Evolutionary conservation across 2,888 invertebrate genomes (phyloP).

Genomic region (Ochlodes sylvanus): DNA sequence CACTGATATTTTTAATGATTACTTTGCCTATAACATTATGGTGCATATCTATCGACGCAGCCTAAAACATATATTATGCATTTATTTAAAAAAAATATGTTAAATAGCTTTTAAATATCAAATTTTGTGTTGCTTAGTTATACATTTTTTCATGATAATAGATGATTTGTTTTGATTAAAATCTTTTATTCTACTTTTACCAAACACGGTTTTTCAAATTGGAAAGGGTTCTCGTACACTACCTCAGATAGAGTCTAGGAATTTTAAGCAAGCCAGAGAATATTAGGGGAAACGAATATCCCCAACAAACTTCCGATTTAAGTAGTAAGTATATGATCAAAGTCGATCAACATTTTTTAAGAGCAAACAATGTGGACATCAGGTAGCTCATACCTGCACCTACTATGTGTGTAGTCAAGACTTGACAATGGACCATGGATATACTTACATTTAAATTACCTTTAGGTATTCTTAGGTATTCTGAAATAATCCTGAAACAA

Average conservation of each 20-base stretch:
- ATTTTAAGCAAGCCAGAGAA: background rate
- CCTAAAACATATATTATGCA: background rate
- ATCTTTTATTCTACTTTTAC: slow-evolving; percentile 2
- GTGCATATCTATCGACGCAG: no score
- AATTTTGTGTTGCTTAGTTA: slow-evolving; percentile 3
- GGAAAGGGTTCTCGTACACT: background rate
- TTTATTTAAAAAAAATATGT: background rate
- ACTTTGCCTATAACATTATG: background rate
- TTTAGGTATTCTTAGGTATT: no score
- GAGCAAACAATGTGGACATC: no score
- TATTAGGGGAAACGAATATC: background rate
- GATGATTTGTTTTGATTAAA: background rate
- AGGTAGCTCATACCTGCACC: no score
- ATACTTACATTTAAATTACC: no score
- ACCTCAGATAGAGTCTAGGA: background rate
- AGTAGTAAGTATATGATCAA: no score
- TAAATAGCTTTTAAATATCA: slow-evolving; percentile 1
- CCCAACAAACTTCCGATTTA: background rate
- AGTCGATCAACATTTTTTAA: no score
- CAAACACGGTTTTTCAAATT: background rate
- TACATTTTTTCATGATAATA: background rate
- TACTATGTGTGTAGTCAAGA: no score
- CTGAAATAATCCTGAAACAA: no score
- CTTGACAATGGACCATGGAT: no score
- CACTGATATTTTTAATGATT: background rate